Evolutionary conservation across 2,113 vertebrate genomes (phyloP), one percentile per base, ranked within the genome.

Genomic region (Desmodus rotundus): DNA sequence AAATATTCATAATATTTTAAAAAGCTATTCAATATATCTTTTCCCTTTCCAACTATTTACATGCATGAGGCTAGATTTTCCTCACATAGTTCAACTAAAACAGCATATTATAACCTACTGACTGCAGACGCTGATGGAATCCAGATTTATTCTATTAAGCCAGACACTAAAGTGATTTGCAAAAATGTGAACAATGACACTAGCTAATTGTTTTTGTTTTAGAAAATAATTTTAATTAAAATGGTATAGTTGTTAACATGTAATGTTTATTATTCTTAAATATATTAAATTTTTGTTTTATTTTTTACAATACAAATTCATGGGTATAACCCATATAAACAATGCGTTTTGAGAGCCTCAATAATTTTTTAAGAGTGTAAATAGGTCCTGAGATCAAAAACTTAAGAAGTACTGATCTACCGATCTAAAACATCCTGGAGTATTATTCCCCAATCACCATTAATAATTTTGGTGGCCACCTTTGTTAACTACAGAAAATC

Each of bases 71-170:
- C 52, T 77, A 13, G 33, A 77, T 93, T 87, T 95, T 70, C 74
- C 76, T 74, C 74, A 83, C n/a, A 31, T 2, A 87, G 31, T 86
- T 87, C 68, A 95, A 87, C 47, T 74, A 89, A 94, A 94, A 96
- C 8, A 70, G 67, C 36, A 14, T 54, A 82, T 77, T 50, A 65
- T 31, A 76, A 87, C 7, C 8, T 13, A 80, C 0, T 74, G 26
- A 78, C 26, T 67, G 20, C 16, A 84, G 45, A 92, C 45, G 31
- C 7, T 89, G 47, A 73, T 36, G 28, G 67, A 93, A 74, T 58
- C 19, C 26, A 76, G 26, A 2, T 70, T 72, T 85, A 43, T 58
- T 94, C 50, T 63, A 28, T 13, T 61, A 63, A 31, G 58, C 26
- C 61, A 63, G 61, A 63, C 12, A 63, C 26, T 28, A 78, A 93